phyloP scores from a whole-genome alignment of 2,888 invertebrate species.

The Nomada hirtipes region DNA sequence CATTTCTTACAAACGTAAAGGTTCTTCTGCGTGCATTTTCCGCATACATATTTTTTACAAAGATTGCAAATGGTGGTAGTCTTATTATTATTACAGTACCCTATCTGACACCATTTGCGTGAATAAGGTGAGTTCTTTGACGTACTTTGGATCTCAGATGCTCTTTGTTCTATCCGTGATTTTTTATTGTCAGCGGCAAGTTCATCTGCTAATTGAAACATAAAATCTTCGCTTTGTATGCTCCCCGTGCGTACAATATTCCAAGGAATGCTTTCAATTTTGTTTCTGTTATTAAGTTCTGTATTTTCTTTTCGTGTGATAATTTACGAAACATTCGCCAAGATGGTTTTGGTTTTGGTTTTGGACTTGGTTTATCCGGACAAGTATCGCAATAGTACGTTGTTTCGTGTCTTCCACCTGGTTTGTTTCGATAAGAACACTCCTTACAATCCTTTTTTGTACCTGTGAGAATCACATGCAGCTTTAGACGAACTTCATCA shows the following conservation, averaged over 20 bases:
- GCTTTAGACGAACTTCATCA: neutral
- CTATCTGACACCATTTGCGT: slow-evolving; percentile 28
- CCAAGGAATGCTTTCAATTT: too few species aligned
- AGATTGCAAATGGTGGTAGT: slow-evolving; percentile 12
- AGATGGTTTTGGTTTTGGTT: too few species aligned
- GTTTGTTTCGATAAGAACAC: slow-evolving; percentile 4
- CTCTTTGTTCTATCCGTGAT: too few species aligned
- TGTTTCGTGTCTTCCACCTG: slow-evolving; percentile 41
- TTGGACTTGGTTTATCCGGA: too few species aligned
- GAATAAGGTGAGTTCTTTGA: neutral
- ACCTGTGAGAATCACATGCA: slow-evolving; percentile 8
- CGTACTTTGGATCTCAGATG: too few species aligned
- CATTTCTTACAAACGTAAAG: too few species aligned
- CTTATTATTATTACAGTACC: slow-evolving; percentile 20
- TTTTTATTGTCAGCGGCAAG: slow-evolving; percentile 29
- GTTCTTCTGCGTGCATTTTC: neutral
- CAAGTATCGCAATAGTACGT: neutral
- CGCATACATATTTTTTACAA: slow-evolving; percentile 8
- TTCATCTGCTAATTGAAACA: slow-evolving; percentile 61
- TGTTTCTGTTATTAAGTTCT: too few species aligned
- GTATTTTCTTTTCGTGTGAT: too few species aligned
- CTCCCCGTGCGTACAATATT: too few species aligned
- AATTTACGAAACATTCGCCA: too few species aligned
- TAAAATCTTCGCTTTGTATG: slow-evolving; percentile 49
- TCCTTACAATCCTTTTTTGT: slow-evolving; percentile 20